Conservation (phyloP, 2,888 invertebrate genomes). For the Odontothrips loti region DNA sequence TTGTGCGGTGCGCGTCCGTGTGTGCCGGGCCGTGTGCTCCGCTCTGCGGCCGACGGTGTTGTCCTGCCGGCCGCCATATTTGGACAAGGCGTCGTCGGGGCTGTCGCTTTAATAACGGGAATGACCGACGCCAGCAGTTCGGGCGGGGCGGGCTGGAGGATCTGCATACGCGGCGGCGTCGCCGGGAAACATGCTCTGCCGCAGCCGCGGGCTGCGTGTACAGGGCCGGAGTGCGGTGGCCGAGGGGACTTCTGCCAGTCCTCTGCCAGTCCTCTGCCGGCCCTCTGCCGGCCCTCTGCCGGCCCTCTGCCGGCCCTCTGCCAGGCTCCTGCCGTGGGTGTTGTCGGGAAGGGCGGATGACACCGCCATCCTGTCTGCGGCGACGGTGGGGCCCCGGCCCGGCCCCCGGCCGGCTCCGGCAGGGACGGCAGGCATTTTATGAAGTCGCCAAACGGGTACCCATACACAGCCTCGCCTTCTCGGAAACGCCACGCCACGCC, state of each 20-base stretch:
- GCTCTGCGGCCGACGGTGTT: too few relatives aligned
- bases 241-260: slow-evolving; percentile 31
- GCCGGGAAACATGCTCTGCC: background rate
- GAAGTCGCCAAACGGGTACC: slow-evolving; percentile 44
- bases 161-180: background rate
- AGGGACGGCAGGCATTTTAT: background rate
- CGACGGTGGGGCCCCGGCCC: background rate
- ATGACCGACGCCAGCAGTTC: too few relatives aligned
- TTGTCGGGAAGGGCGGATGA: background rate
- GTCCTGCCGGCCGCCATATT: background rate
- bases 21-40: too few relatives aligned
- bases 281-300: slow-evolving; percentile 18
- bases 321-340: background rate
- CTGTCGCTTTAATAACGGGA: too few relatives aligned
- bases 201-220: background rate
- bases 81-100: background rate
- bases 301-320: slow-evolving; percentile 36
- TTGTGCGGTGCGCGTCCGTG: background rate
- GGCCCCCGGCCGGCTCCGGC: background rate
- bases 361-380: slow-evolving; percentile 6
- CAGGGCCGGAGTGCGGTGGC: slow-evolving; percentile 31
- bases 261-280: too few relatives aligned
- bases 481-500: slow-evolving; percentile 41
- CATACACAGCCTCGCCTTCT: slow-evolving; percentile 38
- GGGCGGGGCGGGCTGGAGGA: background rate